Evolutionary conservation across 2,888 invertebrate genomes (phyloP).

Genomic region (Protophormia terraenovae): DNA sequence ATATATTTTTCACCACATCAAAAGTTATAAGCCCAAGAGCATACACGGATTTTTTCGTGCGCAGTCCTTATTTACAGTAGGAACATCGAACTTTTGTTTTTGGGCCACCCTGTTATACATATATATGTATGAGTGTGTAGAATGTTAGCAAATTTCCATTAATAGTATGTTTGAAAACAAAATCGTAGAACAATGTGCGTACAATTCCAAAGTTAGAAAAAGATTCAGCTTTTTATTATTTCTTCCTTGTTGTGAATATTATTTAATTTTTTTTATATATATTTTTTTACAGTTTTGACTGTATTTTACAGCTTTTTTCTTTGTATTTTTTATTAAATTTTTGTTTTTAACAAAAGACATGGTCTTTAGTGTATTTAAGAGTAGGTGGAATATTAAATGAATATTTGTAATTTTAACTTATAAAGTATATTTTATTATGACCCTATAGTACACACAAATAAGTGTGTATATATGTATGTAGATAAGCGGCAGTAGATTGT

Average conservation of each 20-base stretch:
- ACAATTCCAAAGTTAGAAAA: slow-evolving; percentile 17
- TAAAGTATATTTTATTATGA: not conserved
- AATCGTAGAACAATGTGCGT: slow-evolving; percentile 20
- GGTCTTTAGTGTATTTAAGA: slow-evolving; percentile 31
- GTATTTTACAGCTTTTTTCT: not conserved
- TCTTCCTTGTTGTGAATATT: not conserved
- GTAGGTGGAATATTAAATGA: slow-evolving; percentile 40
- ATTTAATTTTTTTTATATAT: not conserved
- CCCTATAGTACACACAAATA: not conserved
- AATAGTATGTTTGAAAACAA: slow-evolving; percentile 31
- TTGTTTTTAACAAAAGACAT: not conserved
- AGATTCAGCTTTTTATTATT: not conserved
- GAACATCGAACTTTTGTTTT: too few relatives aligned
- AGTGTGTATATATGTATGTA: not conserved
- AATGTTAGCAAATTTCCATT: too few relatives aligned
- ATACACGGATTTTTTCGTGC: too few relatives aligned
- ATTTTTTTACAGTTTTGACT: not conserved
- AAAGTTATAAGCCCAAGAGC: too few relatives aligned
- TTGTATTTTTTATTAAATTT: not conserved
- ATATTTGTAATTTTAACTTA: slow-evolving; percentile 16
- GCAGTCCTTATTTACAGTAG: too few relatives aligned
- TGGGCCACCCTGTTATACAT: too few relatives aligned
- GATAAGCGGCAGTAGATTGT: too few relatives aligned
- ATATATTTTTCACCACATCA: too few relatives aligned
- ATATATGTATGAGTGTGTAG: too few relatives aligned